Conservation (phyloP, 2,888 invertebrate genomes). For the Thymelicus acteon region DNA sequence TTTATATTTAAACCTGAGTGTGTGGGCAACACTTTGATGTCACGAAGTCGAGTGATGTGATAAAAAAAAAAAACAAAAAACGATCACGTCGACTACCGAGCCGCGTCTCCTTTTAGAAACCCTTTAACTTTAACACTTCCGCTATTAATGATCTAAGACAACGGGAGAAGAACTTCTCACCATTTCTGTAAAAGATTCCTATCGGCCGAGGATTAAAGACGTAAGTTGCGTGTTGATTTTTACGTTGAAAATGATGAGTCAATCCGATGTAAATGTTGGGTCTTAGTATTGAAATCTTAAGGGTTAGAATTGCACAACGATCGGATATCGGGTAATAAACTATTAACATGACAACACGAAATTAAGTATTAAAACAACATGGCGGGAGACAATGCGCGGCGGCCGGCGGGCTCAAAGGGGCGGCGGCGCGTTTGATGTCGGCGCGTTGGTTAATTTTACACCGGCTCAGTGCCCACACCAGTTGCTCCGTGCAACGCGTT, state of each 20-base stretch:
- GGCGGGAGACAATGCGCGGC: constrained; percentile 76
- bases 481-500: constrained; percentile 25
- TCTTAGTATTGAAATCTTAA: constrained; percentile 11
- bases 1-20: constrained; percentile 29
- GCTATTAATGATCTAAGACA: constrained; percentile 55
- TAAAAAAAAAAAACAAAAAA: constrained; percentile 38
- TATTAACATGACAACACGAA: constrained; percentile 79
- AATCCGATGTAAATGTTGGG: constrained; percentile 9
- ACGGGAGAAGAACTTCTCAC: constrained; percentile 7
- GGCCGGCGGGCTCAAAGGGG: constrained; percentile 67
- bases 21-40: constrained; percentile 28
- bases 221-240: constrained; percentile 23
- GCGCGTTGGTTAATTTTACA: constrained; percentile 70
- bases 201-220: constrained; percentile 8
- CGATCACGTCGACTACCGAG: constrained; percentile 56
- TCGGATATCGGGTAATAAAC: constrained; percentile 61
- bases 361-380: constrained; percentile 78
- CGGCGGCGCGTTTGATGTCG: constrained; percentile 71
- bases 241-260: constrained; percentile 27
- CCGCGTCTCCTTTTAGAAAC: constrained; percentile 60
- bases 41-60: constrained; percentile 12
- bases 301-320: constrained; percentile 28
- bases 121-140: constrained; percentile 65
- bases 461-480: constrained; percentile 53
- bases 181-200: neutral